Base-by-base conservation (phyloP, 2,888 invertebrate genomes). In the Ischnura elegans region DNA sequence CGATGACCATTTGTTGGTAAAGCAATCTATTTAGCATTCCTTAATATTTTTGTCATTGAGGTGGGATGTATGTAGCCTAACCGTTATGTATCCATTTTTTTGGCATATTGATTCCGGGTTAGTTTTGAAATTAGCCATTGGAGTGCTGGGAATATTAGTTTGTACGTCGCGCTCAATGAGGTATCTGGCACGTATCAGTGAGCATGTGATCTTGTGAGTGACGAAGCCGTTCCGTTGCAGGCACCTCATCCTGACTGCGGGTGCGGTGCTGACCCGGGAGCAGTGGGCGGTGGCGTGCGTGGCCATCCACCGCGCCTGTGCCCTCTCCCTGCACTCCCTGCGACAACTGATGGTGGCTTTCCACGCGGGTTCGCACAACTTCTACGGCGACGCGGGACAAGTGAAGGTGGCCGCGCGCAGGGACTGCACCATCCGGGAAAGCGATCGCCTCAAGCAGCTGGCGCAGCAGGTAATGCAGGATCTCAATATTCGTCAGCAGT, bases 401-500 rank as follows among this genome's bases (percentile, higher is more conserved):
- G 99, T 99, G 0, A 99, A 99, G 96, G 99, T 99, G 13, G 99
- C 99, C 0, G 99, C 99, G 0, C 97, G 99, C 87, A 97, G 98
- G 94, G 99, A 99, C 95, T 98, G 98, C 95, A 98, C 98, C 0
- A 96, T 98, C 21, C 97, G 98, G 94, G 99, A 99, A 95, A 98
- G 98, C 95, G 97, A 98, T 66, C 97, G 99, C 94, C 97, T 99
- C 85, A 98, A 98, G 95, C 98, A 98, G 55, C 97, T 99, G 95
- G 98, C 99, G 0, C 98, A 98, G 95, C 99, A 99, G 97, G 98
- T 98, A 87, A 66, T 43, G n/a, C n/a, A n/a, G n/a, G n/a, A n/a
- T n/a, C n/a, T n/a, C n/a, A n/a, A n/a, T n/a, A n/a, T n/a, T n/a
- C n/a, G n/a, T n/a, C n/a, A n/a, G n/a, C n/a, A n/a, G n/a, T n/a